Evolutionary conservation across 2,113 vertebrate species (phyloP), one percentile per base, ranked within the genome.

Genomic region (Periophthalmus modestus): DNA sequence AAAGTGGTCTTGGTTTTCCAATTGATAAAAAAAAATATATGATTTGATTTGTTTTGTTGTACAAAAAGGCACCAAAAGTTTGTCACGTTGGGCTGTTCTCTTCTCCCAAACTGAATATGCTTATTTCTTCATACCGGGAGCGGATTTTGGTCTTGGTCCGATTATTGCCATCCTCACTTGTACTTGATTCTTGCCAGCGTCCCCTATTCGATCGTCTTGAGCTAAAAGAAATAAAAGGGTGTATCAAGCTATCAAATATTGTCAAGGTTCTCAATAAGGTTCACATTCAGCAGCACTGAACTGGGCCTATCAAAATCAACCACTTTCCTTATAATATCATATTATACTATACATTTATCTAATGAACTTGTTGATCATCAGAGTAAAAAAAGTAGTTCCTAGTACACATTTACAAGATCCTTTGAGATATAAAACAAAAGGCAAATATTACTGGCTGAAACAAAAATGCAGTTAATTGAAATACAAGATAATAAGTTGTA

Each of bases 41-140:
- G 34, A 69, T 71, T 5, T 28, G 48, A 69, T 57, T 50, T 74
- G 66, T 80, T 39, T 13, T 39, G 34, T 4, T 2, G 72, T 7
- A 72, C 39, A 54, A 74, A 66, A 59, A 83, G 83, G 79, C 81
- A 88, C 72, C 63, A 46, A 16, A 46, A 11, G 28, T 39, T 78
- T 43, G 62, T 90, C 69, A 93, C 54, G 68, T 73, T 61, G 89
- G 77, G 63, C 79, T 87, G 81, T 89, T 87, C 16, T 92, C 84
- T 46, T 93, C 84, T 67, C 73, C 78, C 69, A 91, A 48, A 13
- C 91, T 89, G 77, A 89, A 88, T 67, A 93, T 86, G 68, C 86
- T 91, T 66, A 84, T 80, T 75, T 93, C 88, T 50, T 73, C 74
- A 46, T 68, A 71, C 59, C 71, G 66, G 61, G 78, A 39, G 72